Percentiles rank a stretch among this genome's conserved stretches.
Conservation (phyloP, 1,140 invertebrate species). For the Dinoponera quadriceps region DNA sequence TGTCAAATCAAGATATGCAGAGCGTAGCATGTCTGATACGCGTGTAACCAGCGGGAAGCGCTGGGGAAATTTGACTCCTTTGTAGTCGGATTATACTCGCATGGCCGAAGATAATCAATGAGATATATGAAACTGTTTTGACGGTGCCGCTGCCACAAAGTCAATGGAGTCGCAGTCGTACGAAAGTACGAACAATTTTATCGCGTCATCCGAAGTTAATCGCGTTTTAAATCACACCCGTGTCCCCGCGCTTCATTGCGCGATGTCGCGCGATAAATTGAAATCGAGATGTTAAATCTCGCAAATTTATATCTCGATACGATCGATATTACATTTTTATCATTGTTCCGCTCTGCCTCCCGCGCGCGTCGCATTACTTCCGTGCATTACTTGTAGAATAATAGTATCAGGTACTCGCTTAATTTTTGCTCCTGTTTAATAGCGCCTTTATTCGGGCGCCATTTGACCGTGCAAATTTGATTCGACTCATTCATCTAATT, state of each 20-base stretch:
- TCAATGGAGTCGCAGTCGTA: neutral
- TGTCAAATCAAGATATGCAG: constrained; percentile 65
- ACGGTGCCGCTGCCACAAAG: neutral
- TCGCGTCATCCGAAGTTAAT: neutral
- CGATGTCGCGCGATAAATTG: neutral
- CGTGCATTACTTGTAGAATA: neutral
- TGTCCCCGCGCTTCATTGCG: neutral
- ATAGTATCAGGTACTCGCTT: neutral
- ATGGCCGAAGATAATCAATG: constrained; percentile 43
- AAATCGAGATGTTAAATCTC: neutral
- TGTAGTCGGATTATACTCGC: constrained; percentile 56
- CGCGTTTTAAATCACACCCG: neutral
- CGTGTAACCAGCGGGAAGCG: constrained; percentile 55
- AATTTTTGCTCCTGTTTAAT: neutral
- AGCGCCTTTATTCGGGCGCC: constrained; percentile 6
- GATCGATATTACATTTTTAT: neutral
- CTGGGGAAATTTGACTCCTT: constrained; percentile 64
- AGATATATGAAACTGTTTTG: constrained; percentile 2
- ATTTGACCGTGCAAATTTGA: constrained; percentile 40
- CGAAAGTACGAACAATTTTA: neutral
- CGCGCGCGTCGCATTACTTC: neutral
- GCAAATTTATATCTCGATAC: neutral
- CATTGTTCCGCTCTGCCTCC: neutral
- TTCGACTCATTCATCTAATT: constrained; percentile 61
- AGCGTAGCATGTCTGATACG: constrained; percentile 52